Percentiles rank a stretch among this genome's conserved stretches.
These are phyloP conservation scores for Gila orcuttii DNA, from an alignment of 2,113 vertebrate genomes.

Conservation along the genomic window DNA sequence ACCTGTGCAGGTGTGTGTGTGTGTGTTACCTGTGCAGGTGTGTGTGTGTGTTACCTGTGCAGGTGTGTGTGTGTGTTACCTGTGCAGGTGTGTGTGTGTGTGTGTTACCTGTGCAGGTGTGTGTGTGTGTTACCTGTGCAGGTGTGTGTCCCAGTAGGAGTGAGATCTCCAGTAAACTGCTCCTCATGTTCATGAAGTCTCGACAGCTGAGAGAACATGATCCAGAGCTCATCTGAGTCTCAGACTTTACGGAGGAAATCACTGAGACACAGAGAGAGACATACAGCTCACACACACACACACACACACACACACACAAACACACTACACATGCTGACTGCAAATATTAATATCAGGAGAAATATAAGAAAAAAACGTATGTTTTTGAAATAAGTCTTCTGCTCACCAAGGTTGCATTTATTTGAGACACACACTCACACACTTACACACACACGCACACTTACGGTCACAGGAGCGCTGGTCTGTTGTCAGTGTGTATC, in stretches of 20 bases:
- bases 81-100: too few species aligned
- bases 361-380: neutral
- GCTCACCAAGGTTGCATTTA: too few species aligned
- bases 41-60: neutral
- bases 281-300: neutral
- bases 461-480: conserved; percentile 75
- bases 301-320: neutral
- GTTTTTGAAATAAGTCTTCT: too few species aligned
- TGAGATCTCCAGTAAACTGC: conserved; percentile 74
- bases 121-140: conserved; percentile 55
- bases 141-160: conserved; percentile 62
- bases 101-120: neutral
- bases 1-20: neutral
- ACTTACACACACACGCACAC: conserved; percentile 50
- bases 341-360: neutral
- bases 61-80: neutral
- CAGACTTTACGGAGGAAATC: conserved; percentile 73
- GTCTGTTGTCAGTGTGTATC: conserved; percentile 71
- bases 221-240: conserved; percentile 76
- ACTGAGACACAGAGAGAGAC: conserved; percentile 55
- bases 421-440: too few species aligned
- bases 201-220: conserved; percentile 79
- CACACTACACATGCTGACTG: neutral
- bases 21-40: neutral
- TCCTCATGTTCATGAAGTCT: conserved; percentile 78